Percentiles rank a stretch among this genome's conserved stretches.
Conservation (phyloP, 2,888 invertebrate genomes). For the Stenoptilia bipunctidactyla region DNA sequence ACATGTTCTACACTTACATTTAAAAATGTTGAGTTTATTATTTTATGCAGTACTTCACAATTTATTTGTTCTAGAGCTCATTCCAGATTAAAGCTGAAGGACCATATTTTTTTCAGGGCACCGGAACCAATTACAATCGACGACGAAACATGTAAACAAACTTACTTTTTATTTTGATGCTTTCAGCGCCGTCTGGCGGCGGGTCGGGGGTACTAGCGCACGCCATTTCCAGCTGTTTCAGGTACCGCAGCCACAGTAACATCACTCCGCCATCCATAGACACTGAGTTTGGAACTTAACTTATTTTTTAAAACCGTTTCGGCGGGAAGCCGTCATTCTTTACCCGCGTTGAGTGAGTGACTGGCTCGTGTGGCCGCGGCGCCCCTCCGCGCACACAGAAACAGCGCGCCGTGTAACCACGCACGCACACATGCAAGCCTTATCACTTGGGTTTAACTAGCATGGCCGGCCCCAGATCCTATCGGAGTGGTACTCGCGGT, state of each 20-base stretch:
- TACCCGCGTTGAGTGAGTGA: slow-evolving; percentile 65
- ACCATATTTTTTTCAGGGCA: too few relatives aligned
- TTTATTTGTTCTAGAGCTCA: too few relatives aligned
- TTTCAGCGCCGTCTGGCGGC: slow-evolving; percentile 55
- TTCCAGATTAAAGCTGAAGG: too few relatives aligned
- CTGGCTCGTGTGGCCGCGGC: slow-evolving; percentile 42
- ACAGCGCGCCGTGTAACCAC: slow-evolving; percentile 20
- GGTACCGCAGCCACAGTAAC: slow-evolving; percentile 63
- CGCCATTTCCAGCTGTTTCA: slow-evolving; percentile 60
- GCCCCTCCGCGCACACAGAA: slow-evolving; percentile 46
- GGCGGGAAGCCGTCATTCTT: slow-evolving; percentile 54
- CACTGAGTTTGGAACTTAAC: slow-evolving; percentile 17
- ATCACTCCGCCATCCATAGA: slow-evolving; percentile 38
- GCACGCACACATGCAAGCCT: slow-evolving; percentile 52
- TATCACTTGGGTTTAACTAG: slow-evolving; percentile 67
- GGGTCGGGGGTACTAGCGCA: slow-evolving; percentile 33
- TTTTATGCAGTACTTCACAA: too few relatives aligned
- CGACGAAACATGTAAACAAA: slow-evolving; percentile 26
- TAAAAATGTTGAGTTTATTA: too few relatives aligned
- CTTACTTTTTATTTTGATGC: slow-evolving; percentile 62
- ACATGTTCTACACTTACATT: too few relatives aligned
- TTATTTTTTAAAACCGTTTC: slow-evolving; percentile 19
- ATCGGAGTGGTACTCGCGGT: slow-evolving; percentile 61
- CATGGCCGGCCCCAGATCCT: slow-evolving; percentile 66
- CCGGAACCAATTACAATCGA: slow-evolving; percentile 15